These are phyloP conservation scores for Falco rusticolus DNA, from an alignment of 2,797 vertebrate species.

Conservation along the genomic window DNA sequence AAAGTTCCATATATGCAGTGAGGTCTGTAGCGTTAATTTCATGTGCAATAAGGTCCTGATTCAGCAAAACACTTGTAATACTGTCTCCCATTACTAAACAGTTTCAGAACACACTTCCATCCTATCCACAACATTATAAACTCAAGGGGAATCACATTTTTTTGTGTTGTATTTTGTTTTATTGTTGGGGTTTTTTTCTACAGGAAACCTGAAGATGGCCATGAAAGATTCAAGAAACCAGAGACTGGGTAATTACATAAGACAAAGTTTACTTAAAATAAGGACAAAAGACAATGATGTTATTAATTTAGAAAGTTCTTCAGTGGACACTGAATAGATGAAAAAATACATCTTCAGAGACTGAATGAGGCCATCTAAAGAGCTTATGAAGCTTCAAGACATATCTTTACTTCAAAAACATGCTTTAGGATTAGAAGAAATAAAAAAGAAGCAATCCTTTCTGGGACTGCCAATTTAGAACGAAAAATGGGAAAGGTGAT, in stretches of 20 bases:
- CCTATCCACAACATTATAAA: background rate
- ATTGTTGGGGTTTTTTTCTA: rapidly evolving
- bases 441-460: background rate
- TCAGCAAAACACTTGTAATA: background rate
- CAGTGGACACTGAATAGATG: background rate
- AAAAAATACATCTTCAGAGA: background rate
- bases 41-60: background rate
- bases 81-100: background rate
- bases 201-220: background rate
- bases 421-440: background rate
- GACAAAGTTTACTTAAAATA: background rate
- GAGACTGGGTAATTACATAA: background rate
- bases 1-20: background rate
- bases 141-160: background rate
- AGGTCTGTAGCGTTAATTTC: background rate
- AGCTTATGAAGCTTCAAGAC: background rate
- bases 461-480: background rate
- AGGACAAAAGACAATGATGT: background rate
- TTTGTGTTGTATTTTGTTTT: background rate
- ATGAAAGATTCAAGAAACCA: background rate
- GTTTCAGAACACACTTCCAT: background rate
- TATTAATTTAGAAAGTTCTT: background rate
- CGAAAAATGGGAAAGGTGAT: background rate
- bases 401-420: background rate
- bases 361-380: background rate